Percentiles rank a stretch among this genome's conserved stretches.
Evolutionary conservation across 1,140 invertebrate species (phyloP).

Genomic region (Pogonomyrmex barbatus): DNA sequence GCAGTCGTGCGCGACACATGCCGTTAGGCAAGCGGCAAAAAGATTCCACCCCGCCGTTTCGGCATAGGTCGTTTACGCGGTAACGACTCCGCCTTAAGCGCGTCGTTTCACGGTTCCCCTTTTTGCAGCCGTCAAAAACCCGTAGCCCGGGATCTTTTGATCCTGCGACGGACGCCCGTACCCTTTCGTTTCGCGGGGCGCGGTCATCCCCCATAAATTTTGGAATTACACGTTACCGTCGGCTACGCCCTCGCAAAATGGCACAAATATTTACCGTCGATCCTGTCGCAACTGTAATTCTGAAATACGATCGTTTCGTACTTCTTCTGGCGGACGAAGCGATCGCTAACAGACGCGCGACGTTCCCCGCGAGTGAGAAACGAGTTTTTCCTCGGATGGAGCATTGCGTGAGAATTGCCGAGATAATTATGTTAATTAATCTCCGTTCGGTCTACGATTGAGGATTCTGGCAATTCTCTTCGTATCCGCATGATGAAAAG

Average conservation of each 20-base stretch:
- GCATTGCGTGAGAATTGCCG: background rate
- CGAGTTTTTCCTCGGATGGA: constrained; percentile 3
- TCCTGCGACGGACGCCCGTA: constrained; percentile 20
- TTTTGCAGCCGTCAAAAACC: constrained; percentile 38
- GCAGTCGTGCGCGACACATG: constrained; percentile 27
- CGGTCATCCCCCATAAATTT: constrained; percentile 76
- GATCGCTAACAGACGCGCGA: background rate
- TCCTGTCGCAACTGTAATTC: constrained; percentile 64
- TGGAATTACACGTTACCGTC: constrained; percentile 69
- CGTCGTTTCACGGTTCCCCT: constrained; percentile 44
- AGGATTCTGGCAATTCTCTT: background rate
- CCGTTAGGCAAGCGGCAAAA: constrained; percentile 29
- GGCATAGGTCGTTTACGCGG: constrained; percentile 27
- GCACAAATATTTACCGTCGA: constrained; percentile 76
- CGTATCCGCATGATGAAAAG: background rate
- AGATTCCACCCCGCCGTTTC: constrained; percentile 17
- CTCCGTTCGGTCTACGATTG: background rate
- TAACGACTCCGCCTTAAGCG: constrained; percentile 58
- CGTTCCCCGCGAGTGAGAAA: background rate
- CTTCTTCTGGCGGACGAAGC: background rate
- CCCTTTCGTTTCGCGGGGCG: constrained; percentile 24
- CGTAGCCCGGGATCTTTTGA: constrained; percentile 28
- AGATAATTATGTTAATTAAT: constrained; percentile 35
- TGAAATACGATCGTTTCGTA: constrained; percentile 60
- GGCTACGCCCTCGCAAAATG: constrained; percentile 21